Evolutionary conservation across 2,797 vertebrate species (phyloP), one percentile per base, ranked within the genome.

Genomic region (Linurgus olivaceus): DNA sequence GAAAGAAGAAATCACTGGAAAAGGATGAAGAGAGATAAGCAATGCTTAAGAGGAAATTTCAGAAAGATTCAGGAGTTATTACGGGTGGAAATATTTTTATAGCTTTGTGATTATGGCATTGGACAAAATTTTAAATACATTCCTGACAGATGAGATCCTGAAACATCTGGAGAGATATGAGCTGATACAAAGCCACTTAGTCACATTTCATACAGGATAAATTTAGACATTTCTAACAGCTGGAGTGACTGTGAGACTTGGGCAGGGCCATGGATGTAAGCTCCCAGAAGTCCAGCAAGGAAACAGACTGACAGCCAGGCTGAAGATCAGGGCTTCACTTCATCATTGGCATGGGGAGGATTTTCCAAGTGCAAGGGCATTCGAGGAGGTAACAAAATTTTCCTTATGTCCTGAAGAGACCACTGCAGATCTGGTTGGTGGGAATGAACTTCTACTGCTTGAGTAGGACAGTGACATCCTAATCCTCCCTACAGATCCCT

Each of bases 161-260:
- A 90, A 93, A 93, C 89, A 96, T 96, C 94, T 97, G 96, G 91
- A 83, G 77, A 94, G 72, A 91, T 84, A 90, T 2, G 6, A 91
- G 58, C 38, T 1, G 81, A 86, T 95, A 91, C 68, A 75, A 77
- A 91, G 37, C 35, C 57, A 75, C 25, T 91, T 59, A 81, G 25
- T 94, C 65, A 82, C 48, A 80, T 91, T 83, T 95, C 74, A 52
- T 48, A 59, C 59, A 68, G 76, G 72, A 95, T 75, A 91, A 83
- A 94, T 86, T 68, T 94, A 94, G 92, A 59, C 33, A 51, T 91
- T 88, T 92, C 47, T 78, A 91, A 59, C 85, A 93, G 85, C 94
- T 90, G 88, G 66, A 75, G 62, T 45, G 82, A 45, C 91, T 93
- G 81, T 67, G 72, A 86, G 44, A 44, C 17, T 40, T 75, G 40